A percentile compares a stretch with the other conserved stretches of the same genome.
These are phyloP conservation scores for Triplophysa bombifrons DNA, from an alignment of 2,797 vertebrate genomes.

Conservation along the genomic window DNA sequence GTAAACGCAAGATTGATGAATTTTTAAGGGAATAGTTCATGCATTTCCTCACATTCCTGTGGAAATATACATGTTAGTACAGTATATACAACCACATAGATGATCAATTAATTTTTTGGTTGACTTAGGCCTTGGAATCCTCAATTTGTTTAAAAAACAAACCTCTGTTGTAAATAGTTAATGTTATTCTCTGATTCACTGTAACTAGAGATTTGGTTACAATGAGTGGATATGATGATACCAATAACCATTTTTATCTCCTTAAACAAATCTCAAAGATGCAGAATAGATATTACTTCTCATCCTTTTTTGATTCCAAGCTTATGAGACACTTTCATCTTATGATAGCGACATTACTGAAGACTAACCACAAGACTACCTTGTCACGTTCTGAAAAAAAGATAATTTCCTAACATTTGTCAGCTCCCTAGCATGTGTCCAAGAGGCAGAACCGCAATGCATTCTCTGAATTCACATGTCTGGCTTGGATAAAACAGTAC, in stretches of 20 bases:
- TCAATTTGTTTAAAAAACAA: too few species aligned
- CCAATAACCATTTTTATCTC: background rate
- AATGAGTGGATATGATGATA: too few species aligned
- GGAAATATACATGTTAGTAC: too few species aligned
- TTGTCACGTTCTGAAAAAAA: background rate
- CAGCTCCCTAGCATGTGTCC: constrained; percentile 59
- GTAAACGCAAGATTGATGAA: too few species aligned
- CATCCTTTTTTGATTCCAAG: background rate
- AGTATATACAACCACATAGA: background rate
- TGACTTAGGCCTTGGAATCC: too few species aligned
- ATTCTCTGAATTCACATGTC: constrained; percentile 60
- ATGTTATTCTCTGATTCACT: too few species aligned
- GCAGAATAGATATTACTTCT: background rate
- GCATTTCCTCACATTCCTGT: too few species aligned
- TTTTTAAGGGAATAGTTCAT: too few species aligned
- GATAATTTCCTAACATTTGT: constrained; percentile 24
- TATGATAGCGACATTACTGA: background rate
- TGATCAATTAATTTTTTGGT: background rate
- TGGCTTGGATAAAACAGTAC: constrained; percentile 36
- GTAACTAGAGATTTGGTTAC: too few species aligned
- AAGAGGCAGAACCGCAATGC: constrained; percentile 55
- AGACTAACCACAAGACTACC: background rate
- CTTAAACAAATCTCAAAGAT: background rate
- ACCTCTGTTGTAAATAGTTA: too few species aligned
- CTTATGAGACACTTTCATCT: background rate